These are phyloP conservation scores for Agriopis leucophaearia DNA, from an alignment of 2,888 invertebrate genomes.

Conservation along the genomic window DNA sequence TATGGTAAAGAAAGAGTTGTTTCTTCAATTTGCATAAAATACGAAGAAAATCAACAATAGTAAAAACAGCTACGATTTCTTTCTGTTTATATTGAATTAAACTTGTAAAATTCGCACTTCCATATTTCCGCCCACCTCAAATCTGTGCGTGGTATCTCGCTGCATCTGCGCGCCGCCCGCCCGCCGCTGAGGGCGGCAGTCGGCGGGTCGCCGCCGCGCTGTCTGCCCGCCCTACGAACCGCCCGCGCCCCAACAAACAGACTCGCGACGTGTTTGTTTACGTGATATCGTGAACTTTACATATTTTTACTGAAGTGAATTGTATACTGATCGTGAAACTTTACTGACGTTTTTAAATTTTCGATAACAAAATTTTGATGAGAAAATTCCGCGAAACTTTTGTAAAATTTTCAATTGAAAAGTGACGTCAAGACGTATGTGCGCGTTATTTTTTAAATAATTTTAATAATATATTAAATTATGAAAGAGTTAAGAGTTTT, in stretches of 20 bases:
- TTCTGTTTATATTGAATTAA: too few relatives aligned
- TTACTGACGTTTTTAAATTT: not conserved
- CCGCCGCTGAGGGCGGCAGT: slow-evolving; percentile 48
- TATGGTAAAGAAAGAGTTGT: too few relatives aligned
- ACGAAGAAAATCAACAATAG: not conserved
- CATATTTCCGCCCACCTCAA: not conserved
- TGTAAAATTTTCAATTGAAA: not conserved
- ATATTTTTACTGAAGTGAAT: not conserved
- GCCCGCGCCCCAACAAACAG: slow-evolving; percentile 38
- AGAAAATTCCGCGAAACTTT: not conserved
- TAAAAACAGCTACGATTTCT: too few relatives aligned
- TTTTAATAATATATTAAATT: too few relatives aligned
- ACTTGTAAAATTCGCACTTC: not conserved
- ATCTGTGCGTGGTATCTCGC: not conserved
- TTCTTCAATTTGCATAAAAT: too few relatives aligned
- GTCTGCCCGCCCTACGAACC: slow-evolving; percentile 48
- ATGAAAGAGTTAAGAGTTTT: not conserved
- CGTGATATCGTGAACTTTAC: slow-evolving; percentile 18
- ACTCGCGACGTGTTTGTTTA: slow-evolving; percentile 17
- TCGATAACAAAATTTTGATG: not conserved
- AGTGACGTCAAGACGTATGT: not conserved
- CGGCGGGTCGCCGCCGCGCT: slow-evolving; percentile 51
- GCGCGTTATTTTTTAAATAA: not conserved
- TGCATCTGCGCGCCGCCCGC: slow-evolving; percentile 11
- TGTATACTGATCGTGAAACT: not conserved